Conservation (phyloP, 2,113 vertebrate species). For the Mus spicilegus region DNA sequence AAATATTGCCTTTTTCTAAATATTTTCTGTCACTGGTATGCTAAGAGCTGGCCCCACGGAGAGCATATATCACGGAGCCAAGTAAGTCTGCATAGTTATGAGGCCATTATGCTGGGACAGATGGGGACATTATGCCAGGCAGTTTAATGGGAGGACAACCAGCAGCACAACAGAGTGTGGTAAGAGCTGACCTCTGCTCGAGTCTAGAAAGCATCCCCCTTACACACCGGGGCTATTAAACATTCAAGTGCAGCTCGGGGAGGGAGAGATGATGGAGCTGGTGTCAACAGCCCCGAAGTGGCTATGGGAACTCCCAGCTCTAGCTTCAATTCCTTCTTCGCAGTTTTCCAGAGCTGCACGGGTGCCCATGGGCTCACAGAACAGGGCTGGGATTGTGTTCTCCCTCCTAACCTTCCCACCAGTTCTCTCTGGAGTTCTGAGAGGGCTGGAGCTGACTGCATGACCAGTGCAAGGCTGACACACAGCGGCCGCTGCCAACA, state of each 20-base stretch:
- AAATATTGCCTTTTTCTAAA: neutral
- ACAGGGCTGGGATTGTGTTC: neutral
- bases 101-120: neutral
- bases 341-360: neutral
- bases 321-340: neutral
- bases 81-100: neutral
- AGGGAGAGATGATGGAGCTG: neutral
- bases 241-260: neutral
- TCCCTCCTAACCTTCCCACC: rapidly evolving
- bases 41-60: neutral
- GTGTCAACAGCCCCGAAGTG: neutral
- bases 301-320: neutral
- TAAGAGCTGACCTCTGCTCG: neutral
- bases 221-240: neutral
- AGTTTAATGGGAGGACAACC: neutral
- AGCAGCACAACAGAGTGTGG: neutral
- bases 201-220: neutral
- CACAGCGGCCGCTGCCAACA: rapidly evolving
- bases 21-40: neutral
- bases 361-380: neutral
- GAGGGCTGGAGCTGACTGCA: neutral
- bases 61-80: neutral
- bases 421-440: rapidly evolving
- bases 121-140: neutral
- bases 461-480: neutral